Conservation (phyloP, 2,888 invertebrate genomes). For the Coecobrya sp. region DNA sequence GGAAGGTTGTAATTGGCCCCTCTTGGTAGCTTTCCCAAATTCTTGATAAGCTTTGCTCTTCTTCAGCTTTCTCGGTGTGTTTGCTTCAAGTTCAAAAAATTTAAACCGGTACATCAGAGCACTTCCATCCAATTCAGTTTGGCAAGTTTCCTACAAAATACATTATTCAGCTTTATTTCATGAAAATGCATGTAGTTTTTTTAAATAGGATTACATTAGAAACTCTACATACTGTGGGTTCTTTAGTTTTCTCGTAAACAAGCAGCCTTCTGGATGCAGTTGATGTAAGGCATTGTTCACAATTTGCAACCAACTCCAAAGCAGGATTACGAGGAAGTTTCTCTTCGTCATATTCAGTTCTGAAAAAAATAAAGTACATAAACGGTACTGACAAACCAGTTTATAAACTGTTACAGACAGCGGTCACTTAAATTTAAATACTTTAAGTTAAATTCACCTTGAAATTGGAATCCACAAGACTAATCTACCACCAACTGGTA, state of each 20-base stretch:
- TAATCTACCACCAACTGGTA: conserved; percentile 93
- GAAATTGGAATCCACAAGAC: conserved; percentile 99
- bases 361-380: conserved; percentile 87
- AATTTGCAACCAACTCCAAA: conserved; percentile 93
- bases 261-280: conserved; percentile 94
- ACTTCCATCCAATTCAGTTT: conserved; percentile 82
- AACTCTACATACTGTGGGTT: conserved; percentile 88
- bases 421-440: too few species aligned
- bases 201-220: background rate
- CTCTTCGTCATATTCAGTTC: conserved; percentile 92
- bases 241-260: conserved; percentile 93
- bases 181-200: too few species aligned
- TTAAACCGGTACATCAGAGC: conserved; percentile 84
- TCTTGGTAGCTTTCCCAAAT: conserved; percentile 80
- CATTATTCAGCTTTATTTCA: background rate
- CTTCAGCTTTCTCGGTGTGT: conserved; percentile 63
- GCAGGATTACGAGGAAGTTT: conserved; percentile 94
- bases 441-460: too few species aligned
- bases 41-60: conserved; percentile 66
- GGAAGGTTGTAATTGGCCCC: conserved; percentile 75
- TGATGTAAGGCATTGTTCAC: conserved; percentile 95
- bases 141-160: conserved; percentile 20
- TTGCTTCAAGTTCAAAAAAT: conserved; percentile 80
- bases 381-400: too few species aligned
- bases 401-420: too few species aligned